Conservation (phyloP, 2,888 invertebrate genomes). For the Lycia hirtaria region DNA sequence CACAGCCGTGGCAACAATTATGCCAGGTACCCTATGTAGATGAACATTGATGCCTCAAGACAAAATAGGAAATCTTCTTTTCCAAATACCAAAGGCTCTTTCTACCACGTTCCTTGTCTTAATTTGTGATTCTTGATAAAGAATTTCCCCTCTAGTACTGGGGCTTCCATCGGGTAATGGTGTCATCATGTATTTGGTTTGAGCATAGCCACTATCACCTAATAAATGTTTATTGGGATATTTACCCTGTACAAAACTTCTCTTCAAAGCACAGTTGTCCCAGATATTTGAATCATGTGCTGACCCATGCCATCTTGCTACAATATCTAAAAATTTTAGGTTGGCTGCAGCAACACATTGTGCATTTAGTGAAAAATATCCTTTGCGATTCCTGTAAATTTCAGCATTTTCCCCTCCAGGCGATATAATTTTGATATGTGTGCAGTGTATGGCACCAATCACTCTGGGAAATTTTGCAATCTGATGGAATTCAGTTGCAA, state of each 20-base stretch:
- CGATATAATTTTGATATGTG: constrained; percentile 10
- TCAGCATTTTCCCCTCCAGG: constrained; percentile 21
- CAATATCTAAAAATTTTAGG: constrained; percentile 15
- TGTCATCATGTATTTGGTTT: constrained; percentile 20
- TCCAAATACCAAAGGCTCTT: constrained; percentile 18
- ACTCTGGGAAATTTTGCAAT: background rate
- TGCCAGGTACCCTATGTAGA: constrained; percentile 8
- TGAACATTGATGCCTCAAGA: constrained; percentile 7
- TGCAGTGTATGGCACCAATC: background rate
- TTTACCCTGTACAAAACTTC: constrained; percentile 1
- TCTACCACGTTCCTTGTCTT: background rate
- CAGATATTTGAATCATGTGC: constrained; percentile 19
- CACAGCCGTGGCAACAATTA: constrained; percentile 15
- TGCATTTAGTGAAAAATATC: constrained; percentile 16
- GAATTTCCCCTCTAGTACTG: constrained; percentile 17
- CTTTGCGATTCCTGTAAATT: constrained; percentile 10
- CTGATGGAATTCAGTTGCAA: background rate
- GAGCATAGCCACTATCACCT: constrained; percentile 22
- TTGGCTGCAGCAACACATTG: constrained; percentile 9
- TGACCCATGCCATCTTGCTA: constrained; percentile 23
- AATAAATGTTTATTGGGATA: constrained; percentile 9
- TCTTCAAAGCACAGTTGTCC: constrained; percentile 17
- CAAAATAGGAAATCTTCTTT: constrained; percentile 15
- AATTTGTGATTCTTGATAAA: constrained; percentile 10
- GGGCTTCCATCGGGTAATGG: constrained; percentile 10